Base-by-base conservation (phyloP, 2,113 vertebrate genomes). In the Macrotis lagotis region DNA sequence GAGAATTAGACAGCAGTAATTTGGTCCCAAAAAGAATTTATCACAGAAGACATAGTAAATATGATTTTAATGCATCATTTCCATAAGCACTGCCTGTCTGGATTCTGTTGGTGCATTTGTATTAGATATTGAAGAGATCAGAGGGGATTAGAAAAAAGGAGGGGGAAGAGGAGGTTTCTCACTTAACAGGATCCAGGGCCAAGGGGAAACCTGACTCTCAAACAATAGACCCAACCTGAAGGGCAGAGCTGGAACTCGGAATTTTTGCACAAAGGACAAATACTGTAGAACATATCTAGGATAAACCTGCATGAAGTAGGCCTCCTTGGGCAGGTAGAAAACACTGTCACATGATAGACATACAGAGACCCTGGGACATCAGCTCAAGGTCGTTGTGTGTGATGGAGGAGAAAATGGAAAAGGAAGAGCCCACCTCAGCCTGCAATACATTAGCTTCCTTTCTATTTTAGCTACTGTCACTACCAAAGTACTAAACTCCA, bases 41-140 rank as follows among this genome's bases (percentile, higher is more conserved):
- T 88, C 96, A 91, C 31, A 74, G 90, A 91, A 89, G 93, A 55
- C 95, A 94, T 91, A 93, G 92, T 31, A 90, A 25, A 92, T 31
- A 16, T 19, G 53, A 93, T 90, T 44, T 24, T 31, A 74, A 53
- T 50, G 91, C 83, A 92, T 92, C 92, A 92, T 66, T 94, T 94
- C 90, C 94, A 93, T 83, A 55, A 2, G 28, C 48, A 25, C 48
- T 2, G 1, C 59, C 9, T 26, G 8, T 92, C 44, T 25, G 51
- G 28, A 10, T 37, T n/a, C 48, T 47, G 55, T 49, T 26, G 0
- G 48, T 5, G 25, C 66, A 83, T 83, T 90, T 90, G 48, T 48
- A 90, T 90, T 90, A 90, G 89, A 48, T 28, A 90, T 28, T 12
- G 89, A 90, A 90, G 19, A 90, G 89, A 90, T 90, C 47, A 48